These are phyloP conservation scores for Benthosema pterotum DNA, from an alignment of 2,797 vertebrate species.

Conservation along the genomic window DNA sequence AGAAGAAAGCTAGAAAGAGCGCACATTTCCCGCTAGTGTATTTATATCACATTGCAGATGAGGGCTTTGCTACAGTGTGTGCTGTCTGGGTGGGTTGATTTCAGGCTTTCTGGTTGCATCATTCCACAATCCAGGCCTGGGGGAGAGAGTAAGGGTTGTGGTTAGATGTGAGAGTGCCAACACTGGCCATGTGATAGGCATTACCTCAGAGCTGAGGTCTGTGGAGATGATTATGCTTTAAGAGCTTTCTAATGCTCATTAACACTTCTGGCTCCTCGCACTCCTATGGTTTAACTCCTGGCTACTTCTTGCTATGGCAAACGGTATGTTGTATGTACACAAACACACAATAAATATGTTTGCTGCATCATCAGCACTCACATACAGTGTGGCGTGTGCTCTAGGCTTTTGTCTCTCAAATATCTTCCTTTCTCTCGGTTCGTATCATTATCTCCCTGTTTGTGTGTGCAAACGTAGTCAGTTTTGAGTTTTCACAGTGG, in stretches of 20 bases:
- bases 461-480: neutral
- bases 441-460: neutral
- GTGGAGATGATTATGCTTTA: conserved; percentile 78
- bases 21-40: conserved; percentile 5
- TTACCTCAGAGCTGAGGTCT: conserved; percentile 78
- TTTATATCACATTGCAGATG: conserved; percentile 5
- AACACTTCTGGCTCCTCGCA: conserved; percentile 82
- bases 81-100: conserved; percentile 29
- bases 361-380: neutral
- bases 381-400: conserved; percentile 23
- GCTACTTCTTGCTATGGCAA: conserved; percentile 52
- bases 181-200: conserved; percentile 68
- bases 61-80: conserved; percentile 14
- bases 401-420: conserved; percentile 38
- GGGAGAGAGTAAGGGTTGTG: conserved; percentile 43
- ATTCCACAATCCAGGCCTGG: conserved; percentile 48
- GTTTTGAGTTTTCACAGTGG: too few species aligned
- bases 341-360: neutral
- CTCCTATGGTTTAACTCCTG: conserved; percentile 58
- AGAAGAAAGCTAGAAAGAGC: conserved; percentile 13
- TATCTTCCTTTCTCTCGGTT: conserved; percentile 9
- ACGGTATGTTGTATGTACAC: neutral
- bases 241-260: conserved; percentile 85
- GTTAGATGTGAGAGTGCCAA: conserved; percentile 42
- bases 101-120: conserved; percentile 43